Evolutionary conservation across 2,888 invertebrate species (phyloP).

Genomic region (Herminia tarsipennalis): DNA sequence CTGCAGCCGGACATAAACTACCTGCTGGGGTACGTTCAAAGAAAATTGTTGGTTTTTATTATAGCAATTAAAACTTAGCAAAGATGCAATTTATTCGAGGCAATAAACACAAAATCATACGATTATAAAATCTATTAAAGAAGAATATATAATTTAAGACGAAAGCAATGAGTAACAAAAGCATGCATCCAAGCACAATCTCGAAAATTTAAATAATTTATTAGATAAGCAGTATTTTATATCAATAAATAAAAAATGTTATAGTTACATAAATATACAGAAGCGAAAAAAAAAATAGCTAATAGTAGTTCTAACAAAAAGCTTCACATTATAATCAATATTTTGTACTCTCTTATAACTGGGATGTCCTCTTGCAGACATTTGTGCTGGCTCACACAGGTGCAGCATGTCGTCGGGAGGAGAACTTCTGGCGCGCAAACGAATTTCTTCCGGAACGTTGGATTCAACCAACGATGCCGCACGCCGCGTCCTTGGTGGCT

Average conservation of each 20-base stretch:
- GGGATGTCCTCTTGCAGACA: conserved; percentile 79
- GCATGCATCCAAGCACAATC: too few relatives aligned
- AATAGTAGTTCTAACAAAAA: too few relatives aligned
- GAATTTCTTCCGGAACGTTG: conserved; percentile 92
- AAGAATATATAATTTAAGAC: too few relatives aligned
- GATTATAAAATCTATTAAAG: too few relatives aligned
- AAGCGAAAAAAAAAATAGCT: too few relatives aligned
- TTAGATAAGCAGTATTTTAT: too few relatives aligned
- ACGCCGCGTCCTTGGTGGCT: conserved; percentile 88
- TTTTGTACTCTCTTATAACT: conserved; percentile 25
- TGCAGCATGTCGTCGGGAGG: conserved; percentile 91
- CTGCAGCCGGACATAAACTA: conserved; percentile 88
- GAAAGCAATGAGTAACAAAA: too few relatives aligned
- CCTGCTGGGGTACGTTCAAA: conserved; percentile 89
- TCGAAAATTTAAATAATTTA: too few relatives aligned
- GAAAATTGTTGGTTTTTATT: background rate
- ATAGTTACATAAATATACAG: too few relatives aligned
- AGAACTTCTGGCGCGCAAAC: conserved; percentile 90
- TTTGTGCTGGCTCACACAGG: conserved; percentile 93
- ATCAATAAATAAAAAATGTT: too few relatives aligned
- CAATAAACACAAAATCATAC: too few relatives aligned
- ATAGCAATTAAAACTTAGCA: background rate
- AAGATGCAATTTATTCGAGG: background rate
- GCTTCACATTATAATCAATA: background rate
- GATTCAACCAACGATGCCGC: conserved; percentile 83